Evolutionary conservation across 2,888 invertebrate genomes (phyloP).

Genomic region (Tenthredo mesomela): DNA sequence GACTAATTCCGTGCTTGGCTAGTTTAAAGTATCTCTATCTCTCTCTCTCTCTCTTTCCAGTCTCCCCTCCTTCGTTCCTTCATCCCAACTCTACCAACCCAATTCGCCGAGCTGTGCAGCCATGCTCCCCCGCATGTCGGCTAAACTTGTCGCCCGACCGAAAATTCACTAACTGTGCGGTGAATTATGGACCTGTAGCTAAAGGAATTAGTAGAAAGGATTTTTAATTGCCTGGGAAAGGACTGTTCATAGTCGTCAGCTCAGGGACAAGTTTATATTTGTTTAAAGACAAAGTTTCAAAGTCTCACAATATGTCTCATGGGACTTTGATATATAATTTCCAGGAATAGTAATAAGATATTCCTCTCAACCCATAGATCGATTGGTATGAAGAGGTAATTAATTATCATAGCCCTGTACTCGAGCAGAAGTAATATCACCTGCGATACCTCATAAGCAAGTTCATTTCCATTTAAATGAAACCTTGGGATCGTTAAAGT

Average conservation of each 20-base stretch:
- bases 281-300: neutral
- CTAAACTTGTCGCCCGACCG: constrained; percentile 21
- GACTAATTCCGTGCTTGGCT: constrained; percentile 52
- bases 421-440: constrained; percentile 19
- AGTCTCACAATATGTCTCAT: neutral
- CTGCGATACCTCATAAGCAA: constrained; percentile 62
- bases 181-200: neutral
- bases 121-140: constrained; percentile 8
- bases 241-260: neutral
- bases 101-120: constrained; percentile 19
- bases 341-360: neutral
- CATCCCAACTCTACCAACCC: constrained; percentile 12
- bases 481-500: constrained; percentile 60
- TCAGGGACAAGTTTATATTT: neutral
- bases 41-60: constrained; percentile 10
- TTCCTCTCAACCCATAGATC: neutral
- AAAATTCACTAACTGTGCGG: constrained; percentile 42
- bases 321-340: neutral
- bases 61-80: constrained; percentile 3
- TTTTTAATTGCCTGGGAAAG: neutral
- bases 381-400: neutral
- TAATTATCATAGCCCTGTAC: neutral
- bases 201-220: constrained; percentile 8
- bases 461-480: constrained; percentile 74
- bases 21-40: constrained; percentile 43